phyloP scores from a whole-genome alignment of 1,140 invertebrate species.

The Ceratitis capitata region DNA sequence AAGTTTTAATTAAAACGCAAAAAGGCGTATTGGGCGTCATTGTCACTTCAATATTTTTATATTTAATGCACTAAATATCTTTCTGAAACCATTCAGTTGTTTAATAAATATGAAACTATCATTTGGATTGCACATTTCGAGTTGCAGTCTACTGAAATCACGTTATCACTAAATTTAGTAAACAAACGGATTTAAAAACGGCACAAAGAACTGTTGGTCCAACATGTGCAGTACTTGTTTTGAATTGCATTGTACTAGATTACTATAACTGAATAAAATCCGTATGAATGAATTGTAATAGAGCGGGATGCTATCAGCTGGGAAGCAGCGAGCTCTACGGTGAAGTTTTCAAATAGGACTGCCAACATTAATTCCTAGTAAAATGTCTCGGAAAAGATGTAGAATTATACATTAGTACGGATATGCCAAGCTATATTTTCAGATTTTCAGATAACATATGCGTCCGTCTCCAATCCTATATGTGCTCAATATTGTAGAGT shows the following conservation, averaged over 20 bases:
- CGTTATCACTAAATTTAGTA: neutral
- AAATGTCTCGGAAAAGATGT: too few relatives aligned
- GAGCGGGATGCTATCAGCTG: neutral
- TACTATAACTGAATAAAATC: slow-evolving; percentile 13
- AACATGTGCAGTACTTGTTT: neutral
- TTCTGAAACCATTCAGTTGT: neutral
- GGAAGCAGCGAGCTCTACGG: neutral
- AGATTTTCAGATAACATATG: too few relatives aligned
- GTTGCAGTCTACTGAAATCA: neutral
- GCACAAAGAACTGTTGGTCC: neutral
- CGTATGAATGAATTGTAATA: slow-evolving; percentile 29
- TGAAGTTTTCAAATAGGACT: too few relatives aligned
- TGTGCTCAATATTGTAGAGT: too few relatives aligned
- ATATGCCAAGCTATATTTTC: too few relatives aligned
- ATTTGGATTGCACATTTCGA: neutral
- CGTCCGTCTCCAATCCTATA: too few relatives aligned
- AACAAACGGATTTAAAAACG: slow-evolving; percentile 35
- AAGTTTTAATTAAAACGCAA: neutral
- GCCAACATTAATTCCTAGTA: too few relatives aligned
- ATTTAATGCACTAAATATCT: neutral
- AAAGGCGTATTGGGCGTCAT: neutral
- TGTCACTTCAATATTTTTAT: neutral
- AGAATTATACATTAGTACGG: too few relatives aligned
- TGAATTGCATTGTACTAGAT: neutral
- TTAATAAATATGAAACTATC: neutral